A percentile compares a stretch with the other conserved stretches of the same genome.
Evolutionary conservation across 2,888 invertebrate species (phyloP).

Genomic region (Prosopocoilus inquinatus): DNA sequence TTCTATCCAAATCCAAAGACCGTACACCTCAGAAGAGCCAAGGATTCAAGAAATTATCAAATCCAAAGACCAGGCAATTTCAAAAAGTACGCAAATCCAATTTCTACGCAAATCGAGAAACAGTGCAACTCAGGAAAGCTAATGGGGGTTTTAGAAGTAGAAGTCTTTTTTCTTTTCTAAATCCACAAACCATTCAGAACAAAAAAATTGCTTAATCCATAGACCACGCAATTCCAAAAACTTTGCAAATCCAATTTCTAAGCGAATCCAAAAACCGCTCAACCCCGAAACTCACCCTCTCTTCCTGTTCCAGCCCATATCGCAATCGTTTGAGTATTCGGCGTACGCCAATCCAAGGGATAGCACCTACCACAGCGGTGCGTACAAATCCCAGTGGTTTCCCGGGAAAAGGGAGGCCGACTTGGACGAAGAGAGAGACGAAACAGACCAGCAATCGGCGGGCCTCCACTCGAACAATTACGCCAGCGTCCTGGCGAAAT

Average conservation of each 20-base stretch:
- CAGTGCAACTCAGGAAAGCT: constrained; percentile 22
- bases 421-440: constrained; percentile 10
- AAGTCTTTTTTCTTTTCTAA: neutral
- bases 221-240: too few species aligned
- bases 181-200: too few species aligned
- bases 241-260: too few species aligned
- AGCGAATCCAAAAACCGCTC: too few species aligned
- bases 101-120: too few species aligned
- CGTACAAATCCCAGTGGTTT: constrained; percentile 20
- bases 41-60: too few species aligned
- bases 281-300: too few species aligned
- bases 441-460: constrained; percentile 6
- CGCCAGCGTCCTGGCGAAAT: constrained; percentile 25
- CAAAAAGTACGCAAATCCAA: too few species aligned
- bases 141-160: constrained; percentile 33
- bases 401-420: constrained; percentile 14
- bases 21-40: too few species aligned
- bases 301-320: constrained; percentile 13
- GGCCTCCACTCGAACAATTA: constrained; percentile 20
- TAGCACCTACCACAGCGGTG: constrained; percentile 7
- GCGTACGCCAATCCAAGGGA: constrained; percentile 12
- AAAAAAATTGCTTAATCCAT: too few species aligned
- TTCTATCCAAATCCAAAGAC: too few species aligned
- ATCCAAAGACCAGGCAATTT: too few species aligned
- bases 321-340: constrained; percentile 20